A percentile compares a stretch with the other conserved stretches of the same genome.
These are phyloP conservation scores for Albula goreensis DNA, from an alignment of 2,113 vertebrate genomes.

Conservation along the genomic window DNA sequence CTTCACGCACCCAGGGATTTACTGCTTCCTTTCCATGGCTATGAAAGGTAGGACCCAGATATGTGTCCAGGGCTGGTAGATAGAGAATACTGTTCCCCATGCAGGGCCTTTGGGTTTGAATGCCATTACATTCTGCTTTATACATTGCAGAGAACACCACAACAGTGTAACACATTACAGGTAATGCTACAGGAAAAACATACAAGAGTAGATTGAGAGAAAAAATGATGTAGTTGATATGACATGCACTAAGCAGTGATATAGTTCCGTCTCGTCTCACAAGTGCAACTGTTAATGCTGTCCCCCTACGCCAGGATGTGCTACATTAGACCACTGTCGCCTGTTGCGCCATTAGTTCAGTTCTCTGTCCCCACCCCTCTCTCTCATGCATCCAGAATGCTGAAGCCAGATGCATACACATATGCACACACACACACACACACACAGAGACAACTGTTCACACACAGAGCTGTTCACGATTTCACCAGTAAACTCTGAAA, in stretches of 20 bases:
- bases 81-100: neutral
- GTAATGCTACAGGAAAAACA: neutral
- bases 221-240: neutral
- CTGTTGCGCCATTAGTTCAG: conserved; percentile 63
- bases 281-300: conserved; percentile 38
- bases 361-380: conserved; percentile 49
- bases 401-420: conserved; percentile 38
- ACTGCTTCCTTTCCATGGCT: conserved; percentile 44
- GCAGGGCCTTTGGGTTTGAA: neutral
- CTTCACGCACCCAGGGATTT: conserved; percentile 33
- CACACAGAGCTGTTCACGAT: conserved; percentile 44
- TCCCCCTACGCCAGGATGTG: conserved; percentile 39
- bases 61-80: neutral
- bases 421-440: conserved; percentile 23
- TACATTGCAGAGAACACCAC: neutral
- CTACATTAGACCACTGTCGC: conserved; percentile 50
- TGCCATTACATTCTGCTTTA: neutral
- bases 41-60: conserved; percentile 15
- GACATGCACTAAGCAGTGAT: neutral
- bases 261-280: neutral
- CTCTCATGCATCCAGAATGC: conserved; percentile 38
- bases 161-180: neutral
- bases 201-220: neutral
- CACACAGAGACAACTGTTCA: neutral
- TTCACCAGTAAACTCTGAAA: conserved; percentile 47